Percentiles rank a stretch among this genome's conserved stretches.
phyloP scores from a whole-genome alignment of 2,888 invertebrate genomes.

The Hirtodrosophila confusa region DNA sequence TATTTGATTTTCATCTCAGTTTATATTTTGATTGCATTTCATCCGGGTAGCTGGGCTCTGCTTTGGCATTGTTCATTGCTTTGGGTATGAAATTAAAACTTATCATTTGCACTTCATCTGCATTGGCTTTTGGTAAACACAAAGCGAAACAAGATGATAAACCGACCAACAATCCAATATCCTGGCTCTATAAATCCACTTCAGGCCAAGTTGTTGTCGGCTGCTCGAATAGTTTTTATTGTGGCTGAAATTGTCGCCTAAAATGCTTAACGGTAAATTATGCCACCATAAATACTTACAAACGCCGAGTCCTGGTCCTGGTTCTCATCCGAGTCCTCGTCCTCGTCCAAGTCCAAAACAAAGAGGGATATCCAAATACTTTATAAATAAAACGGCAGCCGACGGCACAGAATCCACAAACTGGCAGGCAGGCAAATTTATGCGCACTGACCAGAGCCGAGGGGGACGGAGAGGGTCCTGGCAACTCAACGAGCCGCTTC shows the following conservation, averaged over 20 bases:
- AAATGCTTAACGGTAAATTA: constrained; percentile 76
- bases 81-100: constrained; percentile 65
- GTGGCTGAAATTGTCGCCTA: constrained; percentile 70
- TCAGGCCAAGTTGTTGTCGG: constrained; percentile 16
- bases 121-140: constrained; percentile 31
- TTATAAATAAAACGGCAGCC: constrained; percentile 64
- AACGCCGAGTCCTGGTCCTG: not conserved
- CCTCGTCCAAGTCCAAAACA: constrained; percentile 34
- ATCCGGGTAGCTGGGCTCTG: constrained; percentile 33
- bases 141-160: constrained; percentile 8
- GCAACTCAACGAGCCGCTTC: constrained; percentile 19
- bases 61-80: constrained; percentile 11
- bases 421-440: constrained; percentile 59
- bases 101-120: constrained; percentile 72
- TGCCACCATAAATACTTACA: constrained; percentile 70
- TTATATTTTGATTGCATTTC: constrained; percentile 64
- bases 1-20: constrained; percentile 69
- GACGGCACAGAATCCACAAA: constrained; percentile 35
- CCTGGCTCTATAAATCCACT: constrained; percentile 65
- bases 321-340: constrained; percentile 12
- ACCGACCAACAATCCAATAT: constrained; percentile 66
- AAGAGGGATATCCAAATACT: constrained; percentile 50
- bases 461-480: constrained; percentile 10
- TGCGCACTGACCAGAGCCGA: constrained; percentile 46
- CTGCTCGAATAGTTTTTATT: constrained; percentile 65